Evolutionary conservation across 2,797 vertebrate genomes (phyloP).

Genomic region (Lophotriccus pileatus): DNA sequence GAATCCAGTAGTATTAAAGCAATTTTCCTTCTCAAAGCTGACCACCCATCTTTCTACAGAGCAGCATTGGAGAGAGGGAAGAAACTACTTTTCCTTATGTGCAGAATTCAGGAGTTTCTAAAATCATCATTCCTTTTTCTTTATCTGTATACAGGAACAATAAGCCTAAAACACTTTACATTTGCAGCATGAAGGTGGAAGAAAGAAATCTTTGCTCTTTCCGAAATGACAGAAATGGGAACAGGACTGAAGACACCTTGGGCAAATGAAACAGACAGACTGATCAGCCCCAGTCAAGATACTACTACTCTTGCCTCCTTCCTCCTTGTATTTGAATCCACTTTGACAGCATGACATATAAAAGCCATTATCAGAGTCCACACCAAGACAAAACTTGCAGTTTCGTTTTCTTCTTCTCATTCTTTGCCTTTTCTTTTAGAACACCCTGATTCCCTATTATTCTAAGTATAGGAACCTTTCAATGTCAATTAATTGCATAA

Average conservation of each 20-base stretch:
- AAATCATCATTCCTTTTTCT: not conserved
- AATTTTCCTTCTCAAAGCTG: not conserved
- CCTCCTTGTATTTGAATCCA: not conserved
- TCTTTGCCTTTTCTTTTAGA: not conserved
- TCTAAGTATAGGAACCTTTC: not conserved
- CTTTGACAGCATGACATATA: not conserved
- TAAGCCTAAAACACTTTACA: conserved; percentile 4
- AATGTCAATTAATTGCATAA: not conserved
- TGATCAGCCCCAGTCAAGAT: not conserved
- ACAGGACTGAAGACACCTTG: not conserved
- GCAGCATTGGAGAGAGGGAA: not conserved
- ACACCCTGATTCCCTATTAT: not conserved
- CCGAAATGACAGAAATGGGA: not conserved
- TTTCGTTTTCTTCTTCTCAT: not conserved
- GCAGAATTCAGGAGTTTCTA: not conserved
- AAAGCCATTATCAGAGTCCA: not conserved
- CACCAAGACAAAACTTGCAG: not conserved
- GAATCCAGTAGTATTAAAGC: not conserved
- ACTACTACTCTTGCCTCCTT: not conserved
- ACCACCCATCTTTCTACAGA: not conserved
- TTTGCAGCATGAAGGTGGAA: not conserved
- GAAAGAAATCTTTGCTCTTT: not conserved
- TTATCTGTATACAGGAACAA: not conserved
- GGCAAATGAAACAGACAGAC: not conserved
- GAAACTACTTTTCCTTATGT: not conserved